Conservation (phyloP, 2,888 invertebrate genomes). For the Trissolcus brochymenae region DNA sequence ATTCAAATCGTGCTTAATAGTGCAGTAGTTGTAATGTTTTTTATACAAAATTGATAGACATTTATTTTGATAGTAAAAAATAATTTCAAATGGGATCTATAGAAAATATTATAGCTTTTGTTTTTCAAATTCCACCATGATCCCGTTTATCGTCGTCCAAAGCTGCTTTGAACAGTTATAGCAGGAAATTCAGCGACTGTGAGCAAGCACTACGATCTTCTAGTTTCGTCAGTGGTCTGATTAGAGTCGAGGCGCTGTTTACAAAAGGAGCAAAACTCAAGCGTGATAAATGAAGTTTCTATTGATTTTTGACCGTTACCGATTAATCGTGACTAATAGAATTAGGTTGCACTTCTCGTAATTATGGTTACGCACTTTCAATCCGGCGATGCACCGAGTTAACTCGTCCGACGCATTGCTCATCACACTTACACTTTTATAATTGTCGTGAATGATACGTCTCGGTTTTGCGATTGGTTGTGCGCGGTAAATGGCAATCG, state of each 20-base stretch:
- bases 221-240: not conserved
- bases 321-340: slow-evolving; percentile 55
- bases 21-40: too few species aligned
- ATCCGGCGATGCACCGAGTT: slow-evolving; percentile 35
- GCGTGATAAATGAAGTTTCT: slow-evolving; percentile 31
- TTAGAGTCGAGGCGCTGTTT: not conserved
- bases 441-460: slow-evolving; percentile 41
- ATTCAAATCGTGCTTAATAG: too few species aligned
- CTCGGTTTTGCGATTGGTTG: slow-evolving; percentile 11
- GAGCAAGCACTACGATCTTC: too few species aligned
- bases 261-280: slow-evolving; percentile 17
- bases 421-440: slow-evolving; percentile 35
- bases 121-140: too few species aligned
- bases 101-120: too few species aligned
- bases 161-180: too few species aligned
- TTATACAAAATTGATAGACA: too few species aligned
- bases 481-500: slow-evolving; percentile 13
- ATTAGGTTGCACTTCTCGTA: slow-evolving; percentile 48
- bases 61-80: too few species aligned
- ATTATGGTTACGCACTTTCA: slow-evolving; percentile 52
- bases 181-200: too few species aligned
- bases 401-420: slow-evolving; percentile 22
- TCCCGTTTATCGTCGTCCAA: too few species aligned
- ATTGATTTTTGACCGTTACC: slow-evolving; percentile 54
- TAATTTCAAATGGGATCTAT: too few species aligned